Evolutionary conservation across 2,797 vertebrate genomes (phyloP).

Genomic region (Sarcophilus harrisii): DNA sequence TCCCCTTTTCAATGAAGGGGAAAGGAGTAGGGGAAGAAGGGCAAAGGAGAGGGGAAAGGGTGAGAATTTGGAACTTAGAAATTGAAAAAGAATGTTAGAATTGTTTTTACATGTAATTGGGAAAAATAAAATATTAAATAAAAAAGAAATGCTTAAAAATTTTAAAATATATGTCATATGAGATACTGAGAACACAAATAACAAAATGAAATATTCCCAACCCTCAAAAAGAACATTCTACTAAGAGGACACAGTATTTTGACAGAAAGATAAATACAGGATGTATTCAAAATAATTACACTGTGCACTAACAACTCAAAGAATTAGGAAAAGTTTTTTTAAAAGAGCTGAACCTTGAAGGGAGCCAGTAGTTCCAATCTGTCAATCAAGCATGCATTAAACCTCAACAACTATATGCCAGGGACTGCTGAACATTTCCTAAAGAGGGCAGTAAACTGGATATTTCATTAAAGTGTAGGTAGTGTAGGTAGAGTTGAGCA

Average conservation of each 20-base stretch:
- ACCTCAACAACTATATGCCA: not conserved
- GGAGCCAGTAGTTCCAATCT: not conserved
- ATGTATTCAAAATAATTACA: not conserved
- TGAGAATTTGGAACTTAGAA: not conserved
- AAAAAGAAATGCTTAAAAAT: not conserved
- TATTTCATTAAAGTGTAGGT: not conserved
- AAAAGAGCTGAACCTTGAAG: not conserved
- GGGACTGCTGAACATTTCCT: not conserved
- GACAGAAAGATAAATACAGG: not conserved
- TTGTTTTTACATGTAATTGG: not conserved
- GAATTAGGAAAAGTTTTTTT: not conserved
- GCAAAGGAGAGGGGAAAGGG: not conserved
- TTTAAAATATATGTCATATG: not conserved
- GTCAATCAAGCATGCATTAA: not conserved
- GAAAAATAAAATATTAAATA: not conserved
- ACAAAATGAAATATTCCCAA: not conserved
- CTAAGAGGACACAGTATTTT: not conserved
- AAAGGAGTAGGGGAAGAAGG: too few species aligned
- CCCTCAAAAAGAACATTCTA: not conserved
- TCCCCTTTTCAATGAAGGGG: not conserved
- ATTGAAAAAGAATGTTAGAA: not conserved
- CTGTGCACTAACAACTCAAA: not conserved
- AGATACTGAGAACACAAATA: not conserved
- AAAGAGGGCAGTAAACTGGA: not conserved
- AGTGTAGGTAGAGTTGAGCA: not conserved